Conservation (phyloP, 2,888 invertebrate species). For the Metopia argyrocephala region DNA sequence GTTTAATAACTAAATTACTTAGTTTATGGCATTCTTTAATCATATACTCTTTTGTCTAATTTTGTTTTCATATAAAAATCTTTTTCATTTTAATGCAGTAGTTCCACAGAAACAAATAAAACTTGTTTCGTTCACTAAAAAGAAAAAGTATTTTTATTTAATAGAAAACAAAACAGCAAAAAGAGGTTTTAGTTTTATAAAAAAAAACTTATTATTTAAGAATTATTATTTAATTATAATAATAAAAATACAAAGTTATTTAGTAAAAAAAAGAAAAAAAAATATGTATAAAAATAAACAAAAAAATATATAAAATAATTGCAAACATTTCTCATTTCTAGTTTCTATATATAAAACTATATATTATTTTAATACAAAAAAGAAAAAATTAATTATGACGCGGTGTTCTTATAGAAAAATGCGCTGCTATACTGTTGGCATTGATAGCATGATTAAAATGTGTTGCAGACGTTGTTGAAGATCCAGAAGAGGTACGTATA, state of each 20-base stretch:
- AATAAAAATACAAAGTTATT: constrained; percentile 23
- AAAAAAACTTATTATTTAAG: constrained; percentile 37
- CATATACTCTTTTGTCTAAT: constrained; percentile 15
- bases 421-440: constrained; percentile 67
- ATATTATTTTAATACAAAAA: constrained; percentile 7
- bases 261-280: constrained; percentile 12
- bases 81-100: neutral
- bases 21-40: constrained; percentile 73
- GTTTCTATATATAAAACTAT: neutral
- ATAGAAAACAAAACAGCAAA: constrained; percentile 37
- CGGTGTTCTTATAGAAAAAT: constrained; percentile 66
- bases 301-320: constrained; percentile 50
- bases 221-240: constrained; percentile 44
- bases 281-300: constrained; percentile 19
- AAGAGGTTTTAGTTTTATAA: constrained; percentile 41
- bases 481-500: constrained; percentile 73
- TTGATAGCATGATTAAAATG: constrained; percentile 62
- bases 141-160: constrained; percentile 15
- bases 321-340: constrained; percentile 60
- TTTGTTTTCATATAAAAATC: too few relatives aligned
- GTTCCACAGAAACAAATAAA: constrained; percentile 45
- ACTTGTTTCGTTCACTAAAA: constrained; percentile 36
- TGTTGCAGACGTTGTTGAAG: constrained; percentile 49
- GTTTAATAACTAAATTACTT: constrained; percentile 76
- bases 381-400: constrained; percentile 56